phyloP scores from a whole-genome alignment of 2,888 invertebrate genomes.

The Odontothrips loti region DNA sequence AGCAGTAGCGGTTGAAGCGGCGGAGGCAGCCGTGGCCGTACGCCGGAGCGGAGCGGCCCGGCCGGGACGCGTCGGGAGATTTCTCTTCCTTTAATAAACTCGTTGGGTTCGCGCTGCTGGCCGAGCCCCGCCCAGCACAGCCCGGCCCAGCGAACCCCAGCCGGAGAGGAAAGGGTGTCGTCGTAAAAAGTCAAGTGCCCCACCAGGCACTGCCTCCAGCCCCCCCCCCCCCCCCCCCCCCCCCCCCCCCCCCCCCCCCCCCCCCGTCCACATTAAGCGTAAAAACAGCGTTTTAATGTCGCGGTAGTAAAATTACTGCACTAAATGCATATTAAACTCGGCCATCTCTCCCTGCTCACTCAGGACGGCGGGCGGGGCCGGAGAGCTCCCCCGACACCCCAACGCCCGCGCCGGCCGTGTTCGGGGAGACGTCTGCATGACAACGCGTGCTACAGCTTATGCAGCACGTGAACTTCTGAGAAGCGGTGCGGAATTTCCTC shows the following conservation, averaged over 20 bases:
- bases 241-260: background rate
- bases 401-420: no score
- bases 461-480: no score
- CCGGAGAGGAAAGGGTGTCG: background rate
- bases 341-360: background rate
- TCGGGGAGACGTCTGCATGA: no score
- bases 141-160: background rate
- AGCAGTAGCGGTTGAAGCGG: no score
- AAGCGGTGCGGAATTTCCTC: no score
- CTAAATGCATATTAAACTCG: conserved; percentile 25
- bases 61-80: background rate
- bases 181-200: background rate
- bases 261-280: background rate
- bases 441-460: no score
- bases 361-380: no score
- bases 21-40: background rate
- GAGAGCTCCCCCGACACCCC: no score
- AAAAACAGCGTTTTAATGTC: conserved; percentile 5
- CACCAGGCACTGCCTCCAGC: background rate
- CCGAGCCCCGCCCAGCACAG: background rate
- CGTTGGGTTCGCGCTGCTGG: background rate
- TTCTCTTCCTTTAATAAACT: conserved; percentile 12
- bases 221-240: background rate
- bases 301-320: conserved; percentile 17
- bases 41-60: background rate